These are phyloP conservation scores for Sus scrofa DNA, from an alignment of 2,113 vertebrate species.

Conservation along the genomic window T2T-Sscrofa CM000824.6:176891001-176891500, in stretches of 20 bases:
- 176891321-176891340: neutral
- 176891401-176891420: conserved; percentile 24
- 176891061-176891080: neutral
- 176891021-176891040: neutral
- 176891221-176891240: neutral
- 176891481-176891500: neutral
- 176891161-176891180: neutral
- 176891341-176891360: conserved; percentile 5
- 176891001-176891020: neutral
- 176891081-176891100: neutral
- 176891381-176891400: neutral
- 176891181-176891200: neutral
- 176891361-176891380: neutral
- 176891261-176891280: neutral
- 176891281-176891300: neutral
- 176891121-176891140: neutral
- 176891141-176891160: neutral
- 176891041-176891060: neutral
- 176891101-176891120: neutral
- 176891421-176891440: neutral
- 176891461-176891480: neutral
- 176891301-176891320: neutral
- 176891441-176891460: neutral
- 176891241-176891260: neutral
- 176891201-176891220: neutral